Evolutionary conservation across 2,113 vertebrate species (phyloP).

Genomic region (Aphyosemion australe): DNA sequence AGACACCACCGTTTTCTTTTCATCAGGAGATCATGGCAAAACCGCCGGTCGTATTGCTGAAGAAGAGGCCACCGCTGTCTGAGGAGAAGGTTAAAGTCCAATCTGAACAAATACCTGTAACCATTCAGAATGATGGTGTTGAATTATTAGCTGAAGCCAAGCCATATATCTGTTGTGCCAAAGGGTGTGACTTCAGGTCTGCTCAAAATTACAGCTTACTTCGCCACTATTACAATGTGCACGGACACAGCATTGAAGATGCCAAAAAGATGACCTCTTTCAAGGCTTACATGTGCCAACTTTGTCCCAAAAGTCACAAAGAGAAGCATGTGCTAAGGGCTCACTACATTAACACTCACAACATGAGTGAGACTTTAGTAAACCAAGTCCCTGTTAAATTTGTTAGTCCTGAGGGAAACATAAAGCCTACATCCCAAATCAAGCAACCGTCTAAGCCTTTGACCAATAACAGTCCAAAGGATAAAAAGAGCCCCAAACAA

Average conservation of each 20-base stretch:
- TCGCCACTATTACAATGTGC: constrained; percentile 89
- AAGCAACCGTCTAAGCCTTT: constrained; percentile 30
- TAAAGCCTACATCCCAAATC: constrained; percentile 22
- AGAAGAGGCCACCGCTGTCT: constrained; percentile 36
- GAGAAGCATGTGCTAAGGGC: constrained; percentile 86
- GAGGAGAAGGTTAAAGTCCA: constrained; percentile 47
- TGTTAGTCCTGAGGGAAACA: constrained; percentile 31
- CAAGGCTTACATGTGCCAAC: constrained; percentile 91
- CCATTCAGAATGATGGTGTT: constrained; percentile 59
- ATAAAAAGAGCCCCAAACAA: constrained; percentile 29
- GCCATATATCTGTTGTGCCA: constrained; percentile 88
- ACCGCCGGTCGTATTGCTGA: constrained; percentile 54
- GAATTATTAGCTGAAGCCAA: constrained; percentile 86
- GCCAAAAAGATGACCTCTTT: constrained; percentile 83
- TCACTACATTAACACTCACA: constrained; percentile 89
- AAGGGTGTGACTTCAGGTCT: constrained; percentile 86
- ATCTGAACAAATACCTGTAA: constrained; percentile 68
- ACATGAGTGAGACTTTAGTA: constrained; percentile 77
- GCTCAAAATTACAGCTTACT: constrained; percentile 89
- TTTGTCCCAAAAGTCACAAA: constrained; percentile 90
- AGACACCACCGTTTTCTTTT: constrained; percentile 69
- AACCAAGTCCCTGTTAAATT: constrained; percentile 59
- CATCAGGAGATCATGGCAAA: constrained; percentile 78
- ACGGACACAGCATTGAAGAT: constrained; percentile 85
- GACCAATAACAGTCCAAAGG: constrained; percentile 12